Conservation (phyloP, 2,113 vertebrate species). For the Nycticryphes semicollaris region DNA sequence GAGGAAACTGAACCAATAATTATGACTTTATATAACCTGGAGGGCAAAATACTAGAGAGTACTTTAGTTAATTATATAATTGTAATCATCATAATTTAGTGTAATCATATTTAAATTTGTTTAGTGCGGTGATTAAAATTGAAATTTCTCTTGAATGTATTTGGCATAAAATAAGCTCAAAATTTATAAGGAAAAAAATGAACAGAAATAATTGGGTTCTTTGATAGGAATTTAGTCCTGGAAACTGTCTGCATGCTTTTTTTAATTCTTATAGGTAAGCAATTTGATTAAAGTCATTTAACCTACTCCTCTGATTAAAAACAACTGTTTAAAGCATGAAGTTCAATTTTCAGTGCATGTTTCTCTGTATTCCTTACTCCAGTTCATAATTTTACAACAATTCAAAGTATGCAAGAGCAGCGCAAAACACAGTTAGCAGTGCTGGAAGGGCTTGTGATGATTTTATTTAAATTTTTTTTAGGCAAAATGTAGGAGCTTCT, state of each 20-base stretch:
- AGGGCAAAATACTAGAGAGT: not conserved
- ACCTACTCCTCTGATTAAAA: not conserved
- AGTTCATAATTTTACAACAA: not conserved
- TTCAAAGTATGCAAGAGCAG: not conserved
- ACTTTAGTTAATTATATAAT: conserved; percentile 3
- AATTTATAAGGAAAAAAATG: not conserved
- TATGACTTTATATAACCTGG: not conserved
- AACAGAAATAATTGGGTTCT: not conserved
- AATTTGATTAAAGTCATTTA: not conserved
- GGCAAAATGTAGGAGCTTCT: not conserved
- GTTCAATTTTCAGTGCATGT: not conserved
- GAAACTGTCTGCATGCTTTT: not conserved
- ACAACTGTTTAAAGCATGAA: not conserved
- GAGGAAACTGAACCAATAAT: not conserved
- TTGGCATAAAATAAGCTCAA: not conserved
- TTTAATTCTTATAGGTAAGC: not conserved
- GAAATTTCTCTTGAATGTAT: not conserved
- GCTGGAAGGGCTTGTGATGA: not conserved
- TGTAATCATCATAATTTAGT: not conserved
- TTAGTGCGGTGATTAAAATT: not conserved
- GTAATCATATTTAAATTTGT: not conserved
- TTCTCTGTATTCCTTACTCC: not conserved
- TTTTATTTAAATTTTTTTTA: not conserved
- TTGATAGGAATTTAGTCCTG: not conserved
- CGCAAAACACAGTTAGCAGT: not conserved